These are phyloP conservation scores for Drosophila eohydei DNA, from an alignment of 2,888 invertebrate species.

Conservation along the genomic window DNA sequence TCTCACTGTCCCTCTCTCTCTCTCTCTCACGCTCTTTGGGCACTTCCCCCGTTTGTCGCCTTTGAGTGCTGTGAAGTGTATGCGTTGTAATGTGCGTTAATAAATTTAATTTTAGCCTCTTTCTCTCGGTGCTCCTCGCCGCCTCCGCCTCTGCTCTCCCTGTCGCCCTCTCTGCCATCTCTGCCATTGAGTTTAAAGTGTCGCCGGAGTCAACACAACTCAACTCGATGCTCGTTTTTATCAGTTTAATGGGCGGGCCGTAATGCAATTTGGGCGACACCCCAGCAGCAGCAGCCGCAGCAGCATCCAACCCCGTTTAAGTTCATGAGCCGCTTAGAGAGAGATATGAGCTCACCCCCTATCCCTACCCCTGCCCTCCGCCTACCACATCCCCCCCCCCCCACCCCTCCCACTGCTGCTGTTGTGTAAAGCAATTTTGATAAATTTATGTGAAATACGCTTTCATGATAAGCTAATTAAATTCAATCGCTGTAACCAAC, in stretches of 20 bases:
- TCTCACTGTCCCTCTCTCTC: no score
- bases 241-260: constrained; percentile 78
- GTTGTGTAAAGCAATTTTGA: constrained; percentile 78
- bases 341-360: constrained; percentile 42
- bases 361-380: constrained; percentile 28
- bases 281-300: constrained; percentile 10
- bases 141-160: neutral
- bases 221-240: constrained; percentile 73
- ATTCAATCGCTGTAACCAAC: constrained; percentile 81
- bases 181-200: constrained; percentile 68
- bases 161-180: no score
- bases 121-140: constrained; percentile 8
- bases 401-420: constrained; percentile 25
- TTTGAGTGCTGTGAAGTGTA: constrained; percentile 67
- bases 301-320: constrained; percentile 12
- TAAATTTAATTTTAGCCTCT: constrained; percentile 77
- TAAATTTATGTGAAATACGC: constrained; percentile 80
- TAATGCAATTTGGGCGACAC: constrained; percentile 72
- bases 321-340: constrained; percentile 24
- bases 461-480: constrained; percentile 81
- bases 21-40: neutral
- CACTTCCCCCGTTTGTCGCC: neutral
- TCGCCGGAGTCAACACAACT: constrained; percentile 62
- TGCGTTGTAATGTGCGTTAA: constrained; percentile 75
- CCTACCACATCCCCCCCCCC: neutral